Percentiles rank a stretch among this genome's conserved stretches.
Conservation (phyloP, 2,888 invertebrate species). For the Muscina levida region DNA sequence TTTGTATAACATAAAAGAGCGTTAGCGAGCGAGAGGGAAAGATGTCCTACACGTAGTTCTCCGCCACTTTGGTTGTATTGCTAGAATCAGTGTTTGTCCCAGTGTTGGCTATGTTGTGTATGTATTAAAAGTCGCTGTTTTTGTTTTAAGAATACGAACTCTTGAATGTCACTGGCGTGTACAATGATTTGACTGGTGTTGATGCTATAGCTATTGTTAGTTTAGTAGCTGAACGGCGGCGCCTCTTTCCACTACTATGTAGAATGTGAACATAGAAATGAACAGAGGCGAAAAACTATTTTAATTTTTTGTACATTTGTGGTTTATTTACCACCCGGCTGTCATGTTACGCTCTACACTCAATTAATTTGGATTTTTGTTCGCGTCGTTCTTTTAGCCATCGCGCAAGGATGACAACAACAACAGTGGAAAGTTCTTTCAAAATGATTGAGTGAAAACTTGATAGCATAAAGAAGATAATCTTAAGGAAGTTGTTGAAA, state of each 20-base stretch:
- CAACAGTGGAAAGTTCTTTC: background rate
- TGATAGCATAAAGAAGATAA: constrained; percentile 7
- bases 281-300: constrained; percentile 46
- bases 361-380: constrained; percentile 48
- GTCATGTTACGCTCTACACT: constrained; percentile 58
- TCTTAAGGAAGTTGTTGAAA: constrained; percentile 14
- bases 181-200: no score
- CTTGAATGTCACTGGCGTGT: background rate
- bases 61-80: no score
- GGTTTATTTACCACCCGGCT: constrained; percentile 50
- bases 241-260: no score
- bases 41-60: no score
- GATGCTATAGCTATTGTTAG: no score
- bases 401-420: background rate
- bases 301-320: constrained; percentile 61
- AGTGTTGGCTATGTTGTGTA: background rate
- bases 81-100: no score
- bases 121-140: constrained; percentile 33
- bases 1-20: no score
- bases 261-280: background rate
- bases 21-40: no score
- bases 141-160: constrained; percentile 26
- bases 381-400: background rate
- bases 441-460: constrained; percentile 11
- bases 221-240: no score